Conservation (phyloP, 2,797 vertebrate genomes). For the Cossypha heuglini region DNA sequence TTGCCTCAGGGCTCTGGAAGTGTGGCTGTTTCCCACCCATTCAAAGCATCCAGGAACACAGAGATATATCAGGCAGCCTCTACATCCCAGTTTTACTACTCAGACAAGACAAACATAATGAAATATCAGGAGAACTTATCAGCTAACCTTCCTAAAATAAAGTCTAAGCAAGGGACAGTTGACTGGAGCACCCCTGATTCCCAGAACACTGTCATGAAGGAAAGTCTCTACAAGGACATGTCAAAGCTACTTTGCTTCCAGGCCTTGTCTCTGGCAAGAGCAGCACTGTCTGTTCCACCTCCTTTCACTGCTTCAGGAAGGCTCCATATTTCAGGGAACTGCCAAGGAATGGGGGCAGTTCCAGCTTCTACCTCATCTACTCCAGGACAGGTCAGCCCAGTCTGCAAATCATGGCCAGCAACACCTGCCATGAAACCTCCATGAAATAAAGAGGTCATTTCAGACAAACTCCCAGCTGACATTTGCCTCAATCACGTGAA, state of each 20-base stretch:
- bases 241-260: background rate
- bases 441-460: background rate
- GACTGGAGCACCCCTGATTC: background rate
- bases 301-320: background rate
- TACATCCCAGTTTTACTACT: background rate
- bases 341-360: background rate
- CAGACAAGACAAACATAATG: background rate
- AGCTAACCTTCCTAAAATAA: background rate
- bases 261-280: background rate
- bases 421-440: rapidly evolving
- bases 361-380: background rate
- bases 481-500: background rate
- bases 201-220: background rate
- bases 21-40: background rate
- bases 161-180: background rate
- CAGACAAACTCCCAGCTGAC: background rate
- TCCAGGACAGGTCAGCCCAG: background rate
- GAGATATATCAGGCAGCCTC: background rate
- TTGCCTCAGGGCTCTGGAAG: background rate
- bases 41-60: background rate
- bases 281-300: background rate
- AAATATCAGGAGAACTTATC: background rate
- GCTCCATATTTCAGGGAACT: background rate
- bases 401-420: background rate
- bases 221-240: background rate